Conservation (phyloP, 2,888 invertebrate genomes). For the Amiota mariae region DNA sequence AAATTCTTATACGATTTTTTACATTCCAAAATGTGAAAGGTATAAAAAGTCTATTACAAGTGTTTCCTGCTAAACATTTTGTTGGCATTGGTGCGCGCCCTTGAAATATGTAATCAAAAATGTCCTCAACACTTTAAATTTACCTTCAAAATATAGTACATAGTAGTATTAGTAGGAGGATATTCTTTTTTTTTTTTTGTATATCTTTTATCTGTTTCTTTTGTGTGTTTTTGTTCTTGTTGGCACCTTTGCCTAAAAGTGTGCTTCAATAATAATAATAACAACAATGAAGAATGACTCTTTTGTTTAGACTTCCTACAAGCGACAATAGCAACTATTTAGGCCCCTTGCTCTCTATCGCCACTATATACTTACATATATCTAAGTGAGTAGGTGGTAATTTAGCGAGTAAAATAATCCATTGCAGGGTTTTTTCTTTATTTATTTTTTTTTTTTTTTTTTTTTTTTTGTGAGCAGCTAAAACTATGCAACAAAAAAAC, state of each 20-base stretch:
- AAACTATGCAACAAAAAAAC: conserved; percentile 1
- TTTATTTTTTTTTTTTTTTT: conserved; percentile 4
- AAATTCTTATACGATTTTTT: neutral
- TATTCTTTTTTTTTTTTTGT: too few species aligned
- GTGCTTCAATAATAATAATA: neutral
- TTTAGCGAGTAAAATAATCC: conserved; percentile 24
- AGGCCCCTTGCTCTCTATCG: neutral
- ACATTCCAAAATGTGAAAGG: neutral
- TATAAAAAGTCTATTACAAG: neutral
- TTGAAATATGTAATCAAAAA: conserved; percentile 29
- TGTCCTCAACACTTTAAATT: conserved; percentile 24
- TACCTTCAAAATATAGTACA: conserved; percentile 15
- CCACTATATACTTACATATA: too few species aligned
- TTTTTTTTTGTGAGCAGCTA: neutral
- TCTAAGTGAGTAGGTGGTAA: neutral
- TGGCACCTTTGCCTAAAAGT: conserved; percentile 2
- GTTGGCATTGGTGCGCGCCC: conserved; percentile 27
- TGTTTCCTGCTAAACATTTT: neutral
- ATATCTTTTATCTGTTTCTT: neutral
- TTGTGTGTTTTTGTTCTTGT: neutral
- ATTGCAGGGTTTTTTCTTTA: conserved; percentile 7
- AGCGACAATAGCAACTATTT: neutral
- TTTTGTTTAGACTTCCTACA: conserved; percentile 23
- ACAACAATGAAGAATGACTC: conserved; percentile 2
- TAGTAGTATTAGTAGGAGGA: neutral